Evolutionary conservation across 30 jellyfish, hydroid and myxozoan species (phyloP).

Genomic region (Rhopilema esculentum): DNA sequence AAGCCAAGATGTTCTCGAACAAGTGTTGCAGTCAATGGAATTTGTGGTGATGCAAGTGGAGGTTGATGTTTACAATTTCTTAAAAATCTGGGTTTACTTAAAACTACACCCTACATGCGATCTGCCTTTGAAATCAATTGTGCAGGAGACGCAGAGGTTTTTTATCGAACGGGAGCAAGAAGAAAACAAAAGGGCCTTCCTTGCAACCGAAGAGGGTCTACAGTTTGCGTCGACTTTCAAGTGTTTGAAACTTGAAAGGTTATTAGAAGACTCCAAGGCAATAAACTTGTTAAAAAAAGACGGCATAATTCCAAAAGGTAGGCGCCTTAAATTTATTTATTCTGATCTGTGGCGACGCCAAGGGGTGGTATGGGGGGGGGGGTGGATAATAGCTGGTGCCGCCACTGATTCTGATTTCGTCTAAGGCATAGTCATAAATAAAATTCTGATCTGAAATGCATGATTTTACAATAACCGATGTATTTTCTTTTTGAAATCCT

Average conservation of each 20-base stretch:
- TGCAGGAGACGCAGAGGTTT: slow-evolving; percentile 81
- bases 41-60: slow-evolving; percentile 96
- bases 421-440: no score
- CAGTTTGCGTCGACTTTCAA: slow-evolving; percentile 80
- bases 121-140: slow-evolving; percentile 69
- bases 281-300: slow-evolving; percentile 80
- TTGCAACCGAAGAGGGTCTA: slow-evolving; percentile 78
- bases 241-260: slow-evolving; percentile 77
- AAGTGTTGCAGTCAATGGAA: slow-evolving; percentile 67
- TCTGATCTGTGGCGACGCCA: neutral
- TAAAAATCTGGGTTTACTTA: slow-evolving; percentile 85
- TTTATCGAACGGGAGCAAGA: slow-evolving; percentile 56
- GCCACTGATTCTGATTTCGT: no score
- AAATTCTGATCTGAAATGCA: no score
- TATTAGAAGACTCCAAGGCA: slow-evolving; percentile 85
- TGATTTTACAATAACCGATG: no score
- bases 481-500: no score
- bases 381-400: no score
- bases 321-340: neutral
- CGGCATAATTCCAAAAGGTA: slow-evolving; percentile 86
- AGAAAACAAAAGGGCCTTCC: slow-evolving; percentile 37
- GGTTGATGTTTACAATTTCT: slow-evolving; percentile 87
- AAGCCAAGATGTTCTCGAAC: slow-evolving; percentile 65
- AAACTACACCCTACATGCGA: slow-evolving; percentile 54
- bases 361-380: no score